These are phyloP conservation scores for Drosophila melanosoma DNA, from an alignment of 2,888 invertebrate species.

Conservation along the genomic window DNA sequence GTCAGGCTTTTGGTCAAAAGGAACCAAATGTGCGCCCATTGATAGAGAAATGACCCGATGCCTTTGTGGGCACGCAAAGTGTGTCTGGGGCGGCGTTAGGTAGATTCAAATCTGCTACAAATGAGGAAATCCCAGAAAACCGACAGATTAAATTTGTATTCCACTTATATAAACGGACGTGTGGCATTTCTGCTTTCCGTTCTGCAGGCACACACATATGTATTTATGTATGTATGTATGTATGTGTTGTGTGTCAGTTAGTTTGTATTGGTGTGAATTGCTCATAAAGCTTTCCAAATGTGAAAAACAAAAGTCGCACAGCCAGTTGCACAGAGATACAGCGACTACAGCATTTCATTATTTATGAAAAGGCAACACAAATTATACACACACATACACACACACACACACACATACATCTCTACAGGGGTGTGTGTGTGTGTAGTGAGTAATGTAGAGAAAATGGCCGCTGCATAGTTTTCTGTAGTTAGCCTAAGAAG, in stretches of 20 bases:
- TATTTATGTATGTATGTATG: not conserved
- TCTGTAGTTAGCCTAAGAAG: constrained; percentile 47
- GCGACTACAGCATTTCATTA: constrained; percentile 58
- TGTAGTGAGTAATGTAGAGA: constrained; percentile 58
- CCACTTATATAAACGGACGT: constrained; percentile 62
- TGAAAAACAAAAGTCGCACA: constrained; percentile 53
- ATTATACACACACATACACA: constrained; percentile 57
- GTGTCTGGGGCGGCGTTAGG: not conserved
- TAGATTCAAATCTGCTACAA: constrained; percentile 70
- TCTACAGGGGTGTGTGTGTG: constrained; percentile 1
- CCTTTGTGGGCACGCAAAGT: not conserved
- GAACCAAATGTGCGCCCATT: constrained; percentile 50
- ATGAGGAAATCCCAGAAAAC: constrained; percentile 73
- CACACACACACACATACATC: constrained; percentile 30
- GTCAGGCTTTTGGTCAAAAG: constrained; percentile 30
- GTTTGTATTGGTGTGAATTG: constrained; percentile 26
- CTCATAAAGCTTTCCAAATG: constrained; percentile 51
- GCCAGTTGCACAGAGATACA: constrained; percentile 41
- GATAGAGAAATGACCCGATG: constrained; percentile 41
- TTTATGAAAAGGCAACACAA: constrained; percentile 71
- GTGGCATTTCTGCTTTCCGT: constrained; percentile 56
- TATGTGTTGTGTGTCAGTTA: constrained; percentile 1
- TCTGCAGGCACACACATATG: constrained; percentile 4
- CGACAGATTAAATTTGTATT: constrained; percentile 75
- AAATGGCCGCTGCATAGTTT: constrained; percentile 59